Evolutionary conservation across 2,888 invertebrate genomes (phyloP), one percentile per base, ranked within the genome.

Genomic region (Flabesymbios commensalis): DNA sequence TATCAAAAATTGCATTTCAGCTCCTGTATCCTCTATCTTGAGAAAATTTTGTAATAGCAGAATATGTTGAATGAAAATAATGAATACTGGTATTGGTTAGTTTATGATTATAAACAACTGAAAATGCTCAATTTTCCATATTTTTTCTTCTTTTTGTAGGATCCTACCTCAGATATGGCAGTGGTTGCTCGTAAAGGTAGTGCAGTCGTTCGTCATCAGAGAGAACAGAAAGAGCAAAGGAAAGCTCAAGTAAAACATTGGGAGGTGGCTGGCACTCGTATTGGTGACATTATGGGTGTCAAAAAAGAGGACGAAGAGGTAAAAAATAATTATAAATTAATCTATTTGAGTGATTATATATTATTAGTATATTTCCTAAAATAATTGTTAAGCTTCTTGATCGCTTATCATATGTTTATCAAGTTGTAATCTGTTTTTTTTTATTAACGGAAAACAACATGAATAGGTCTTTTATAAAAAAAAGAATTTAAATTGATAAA

Each of bases 231-330:
- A 77, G 99, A 99, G 79, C 86, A 95, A n/a, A 88, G 90, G 58
- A 94, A 93, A 79, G 96, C 95, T 0, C 98, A 99, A 81, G 95
- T 96, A 82, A 98, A 99, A 78, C 97, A 99, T 79, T 99, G 98
- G 98, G 96, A 99, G 81, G 83, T 99, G 62, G 94, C 96, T 52
- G 99, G 99, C 42, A 98, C 97, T 1, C 92, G 91, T 74, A 87
- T 96, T 63, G 94, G 94, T 78, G 94, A 98, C 78, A 94, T 99
- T 43, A 94, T 98, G 93, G 99, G 99, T 0, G 90, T 99, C 0
- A 85, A 86, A 68, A 82, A 83, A 64, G 86, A 87, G 61, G 90
- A 90, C 70, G 91, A 91, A 68, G 92, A 93, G 68, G 78, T 14
- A n/a, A n/a, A 10, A 10, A 36, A 36, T 24, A 29, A 49, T 7